Percentiles rank a stretch among this genome's conserved stretches.
phyloP scores from a whole-genome alignment of 2,888 invertebrate species.

The Exocentrus adspersus region DNA sequence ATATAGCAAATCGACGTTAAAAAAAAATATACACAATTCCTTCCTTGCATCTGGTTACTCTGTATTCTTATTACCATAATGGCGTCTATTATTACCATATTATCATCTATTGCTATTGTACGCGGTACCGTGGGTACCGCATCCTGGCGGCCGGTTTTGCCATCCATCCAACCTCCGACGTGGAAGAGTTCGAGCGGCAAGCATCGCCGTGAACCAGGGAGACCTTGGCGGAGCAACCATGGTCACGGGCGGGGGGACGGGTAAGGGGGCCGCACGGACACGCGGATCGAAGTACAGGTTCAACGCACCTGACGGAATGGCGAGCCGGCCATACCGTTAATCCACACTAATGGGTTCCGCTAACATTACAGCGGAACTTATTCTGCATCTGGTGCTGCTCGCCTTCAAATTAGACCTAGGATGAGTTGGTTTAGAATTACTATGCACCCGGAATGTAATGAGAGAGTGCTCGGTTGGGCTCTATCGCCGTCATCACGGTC shows the following conservation, averaged over 20 bases:
- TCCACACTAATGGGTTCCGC: constrained; percentile 61
- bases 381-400: constrained; percentile 51
- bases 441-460: constrained; percentile 19
- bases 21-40: too few species aligned
- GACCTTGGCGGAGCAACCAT: constrained; percentile 42
- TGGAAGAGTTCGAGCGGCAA: constrained; percentile 6
- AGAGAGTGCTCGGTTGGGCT: constrained; percentile 5
- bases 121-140: too few species aligned
- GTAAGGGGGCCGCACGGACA: constrained; percentile 46
- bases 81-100: too few species aligned
- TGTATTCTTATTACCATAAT: too few species aligned
- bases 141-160: too few species aligned
- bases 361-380: constrained; percentile 57
- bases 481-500: constrained; percentile 2
- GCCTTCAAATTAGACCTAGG: constrained; percentile 37
- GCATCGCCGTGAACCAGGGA: constrained; percentile 11
- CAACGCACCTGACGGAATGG: constrained; percentile 64
- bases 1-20: too few species aligned
- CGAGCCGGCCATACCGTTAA: constrained; percentile 61
- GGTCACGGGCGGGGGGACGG: constrained; percentile 31
- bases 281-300: constrained; percentile 54
- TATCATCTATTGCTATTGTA: too few species aligned
- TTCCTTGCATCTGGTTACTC: too few species aligned
- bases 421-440: constrained; percentile 31
- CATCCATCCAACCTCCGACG: too few species aligned